Conservation (phyloP, 2,797 vertebrate genomes). For the Sternarchorhynchus goeldii region DNA sequence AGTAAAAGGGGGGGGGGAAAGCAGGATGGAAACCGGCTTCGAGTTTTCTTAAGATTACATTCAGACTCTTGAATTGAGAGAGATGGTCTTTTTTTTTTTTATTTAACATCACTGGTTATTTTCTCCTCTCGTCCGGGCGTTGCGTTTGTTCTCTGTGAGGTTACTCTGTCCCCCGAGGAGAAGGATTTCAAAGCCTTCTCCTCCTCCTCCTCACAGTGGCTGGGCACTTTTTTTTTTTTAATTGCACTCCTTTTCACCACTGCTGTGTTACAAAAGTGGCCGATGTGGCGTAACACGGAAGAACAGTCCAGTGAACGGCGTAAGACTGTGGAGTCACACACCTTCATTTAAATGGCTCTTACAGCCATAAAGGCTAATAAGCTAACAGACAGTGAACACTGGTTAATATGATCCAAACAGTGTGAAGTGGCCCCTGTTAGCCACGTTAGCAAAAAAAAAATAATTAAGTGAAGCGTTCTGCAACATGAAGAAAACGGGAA, state of each 20-base stretch:
- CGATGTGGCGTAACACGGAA: not conserved
- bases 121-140: not conserved
- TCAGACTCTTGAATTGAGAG: constrained; percentile 5
- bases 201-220: not conserved
- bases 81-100: constrained; percentile 4
- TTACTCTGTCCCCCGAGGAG: not conserved
- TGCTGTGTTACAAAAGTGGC: not conserved
- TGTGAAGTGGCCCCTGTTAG: no score
- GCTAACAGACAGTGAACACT: no score
- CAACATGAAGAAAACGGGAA: not conserved
- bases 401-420: no score
- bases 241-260: not conserved
- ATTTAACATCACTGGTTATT: constrained; percentile 32
- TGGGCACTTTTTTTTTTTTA: not conserved
- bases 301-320: no score
- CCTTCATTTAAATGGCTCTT: no score
- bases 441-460: no score
- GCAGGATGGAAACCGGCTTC: constrained; percentile 17
- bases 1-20: constrained; percentile 6
- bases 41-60: constrained; percentile 32
- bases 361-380: no score
- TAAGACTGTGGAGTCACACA: no score
- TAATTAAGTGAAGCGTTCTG: not conserved
- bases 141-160: not conserved
- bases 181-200: not conserved